These are phyloP conservation scores for Trachelus iudaicus DNA, from an alignment of 2,888 invertebrate genomes.

Conservation along the genomic window DNA sequence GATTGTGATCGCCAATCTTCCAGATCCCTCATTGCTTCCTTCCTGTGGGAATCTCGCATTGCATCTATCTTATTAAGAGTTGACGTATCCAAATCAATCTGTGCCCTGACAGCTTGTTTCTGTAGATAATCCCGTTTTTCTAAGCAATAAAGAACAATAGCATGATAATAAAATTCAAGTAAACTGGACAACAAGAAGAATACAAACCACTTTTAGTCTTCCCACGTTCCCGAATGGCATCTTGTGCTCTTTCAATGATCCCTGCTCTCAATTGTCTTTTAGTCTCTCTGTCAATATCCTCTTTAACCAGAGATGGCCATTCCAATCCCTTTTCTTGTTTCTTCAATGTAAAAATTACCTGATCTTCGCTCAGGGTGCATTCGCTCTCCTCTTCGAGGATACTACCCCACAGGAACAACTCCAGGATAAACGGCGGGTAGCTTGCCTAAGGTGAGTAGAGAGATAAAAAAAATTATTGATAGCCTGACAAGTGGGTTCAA, in stretches of 20 bases:
- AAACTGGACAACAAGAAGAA: not conserved
- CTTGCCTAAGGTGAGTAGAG: conserved; percentile 67
- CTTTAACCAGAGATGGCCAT: conserved; percentile 72
- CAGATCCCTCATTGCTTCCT: conserved; percentile 74
- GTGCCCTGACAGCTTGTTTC: conserved; percentile 71
- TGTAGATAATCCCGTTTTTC: conserved; percentile 70
- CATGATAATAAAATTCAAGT: not conserved
- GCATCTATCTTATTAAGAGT: conserved; percentile 73
- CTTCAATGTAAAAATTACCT: conserved; percentile 74
- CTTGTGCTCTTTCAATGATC: conserved; percentile 70
- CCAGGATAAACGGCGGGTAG: conserved; percentile 80
- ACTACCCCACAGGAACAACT: conserved; percentile 74
- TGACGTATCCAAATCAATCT: conserved; percentile 71
- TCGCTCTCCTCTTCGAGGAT: conserved; percentile 74
- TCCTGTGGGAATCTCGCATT: conserved; percentile 72
- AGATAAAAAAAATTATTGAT: conserved; percentile 6
- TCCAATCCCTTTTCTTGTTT: conserved; percentile 68
- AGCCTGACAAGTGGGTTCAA: not conserved
- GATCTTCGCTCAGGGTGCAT: conserved; percentile 73
- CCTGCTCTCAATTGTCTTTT: conserved; percentile 70
- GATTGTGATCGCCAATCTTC: conserved; percentile 70
- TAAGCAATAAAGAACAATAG: conserved; percentile 20
- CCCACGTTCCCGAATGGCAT: conserved; percentile 68
- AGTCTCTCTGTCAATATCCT: conserved; percentile 69
- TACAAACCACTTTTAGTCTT: conserved; percentile 66